Percentiles rank a stretch among this genome's conserved stretches.
These are phyloP conservation scores for Phalanger gymnotis DNA, from an alignment of 2,797 vertebrate species.

Conservation along the genomic window DNA sequence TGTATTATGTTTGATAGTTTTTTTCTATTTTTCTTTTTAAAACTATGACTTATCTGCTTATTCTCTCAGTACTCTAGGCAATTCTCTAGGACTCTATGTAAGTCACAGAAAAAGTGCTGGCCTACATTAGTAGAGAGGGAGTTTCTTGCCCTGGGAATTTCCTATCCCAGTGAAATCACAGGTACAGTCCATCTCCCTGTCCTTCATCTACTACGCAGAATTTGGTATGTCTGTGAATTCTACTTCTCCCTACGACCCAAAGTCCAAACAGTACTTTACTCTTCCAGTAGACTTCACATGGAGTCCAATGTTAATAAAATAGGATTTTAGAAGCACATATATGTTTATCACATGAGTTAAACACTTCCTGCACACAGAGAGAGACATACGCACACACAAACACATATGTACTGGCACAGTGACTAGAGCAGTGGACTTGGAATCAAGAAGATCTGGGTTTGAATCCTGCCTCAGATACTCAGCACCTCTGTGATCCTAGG, in stretches of 20 bases:
- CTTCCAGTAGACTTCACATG: not conserved
- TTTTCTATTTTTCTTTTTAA: not conserved
- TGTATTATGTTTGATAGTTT: not conserved
- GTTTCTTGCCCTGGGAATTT: not conserved
- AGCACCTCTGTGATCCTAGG: not conserved
- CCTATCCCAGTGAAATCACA: not conserved
- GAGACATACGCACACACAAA: too few species aligned
- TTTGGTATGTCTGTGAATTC: not conserved
- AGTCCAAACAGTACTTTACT: not conserved
- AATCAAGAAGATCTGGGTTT: not conserved
- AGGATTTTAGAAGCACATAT: not conserved
- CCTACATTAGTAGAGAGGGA: not conserved
- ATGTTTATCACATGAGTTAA: not conserved
- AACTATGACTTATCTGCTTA: not conserved
- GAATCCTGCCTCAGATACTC: not conserved
- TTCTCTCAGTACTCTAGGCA: not conserved
- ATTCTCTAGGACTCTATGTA: not conserved
- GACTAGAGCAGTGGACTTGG: not conserved
- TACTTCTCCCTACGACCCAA: not conserved
- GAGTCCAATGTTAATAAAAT: not conserved
- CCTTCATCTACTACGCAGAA: not conserved
- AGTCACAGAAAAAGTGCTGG: not conserved
- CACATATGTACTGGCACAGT: not conserved
- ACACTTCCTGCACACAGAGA: too few species aligned
- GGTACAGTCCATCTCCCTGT: not conserved